Base-by-base conservation (phyloP, 1,140 invertebrate species). In the Hesperophylax magnus region DNA sequence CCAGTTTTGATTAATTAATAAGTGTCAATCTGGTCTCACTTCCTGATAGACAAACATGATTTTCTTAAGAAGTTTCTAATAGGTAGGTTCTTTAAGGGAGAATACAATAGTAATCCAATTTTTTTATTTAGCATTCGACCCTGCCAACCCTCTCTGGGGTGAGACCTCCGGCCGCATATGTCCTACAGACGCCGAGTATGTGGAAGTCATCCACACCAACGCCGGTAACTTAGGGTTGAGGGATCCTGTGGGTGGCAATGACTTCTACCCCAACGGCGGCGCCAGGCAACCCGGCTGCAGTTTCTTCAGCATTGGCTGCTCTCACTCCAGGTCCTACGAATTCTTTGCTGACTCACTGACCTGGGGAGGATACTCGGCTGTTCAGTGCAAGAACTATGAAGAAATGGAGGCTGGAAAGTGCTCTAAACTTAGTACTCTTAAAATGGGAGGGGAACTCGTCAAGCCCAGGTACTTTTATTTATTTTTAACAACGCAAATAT, bases 151-250 rank as follows among this genome's bases (percentile, higher is more conserved):
- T 24, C 58, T 89, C 24, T 92, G 77, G 78, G 65, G 71, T 39
- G 81, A 52, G 5, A 78, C 79, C 15, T 75, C 56, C 15, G 81
- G 86, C 14, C 77, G 1, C 60, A 65, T 53, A 83, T 88, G 92
- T 76, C 81, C 84, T 14, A 86, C 82, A 24, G 93, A 94, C 85
- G 93, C 91, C 0, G 69, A 88, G 9, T 91, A 92, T 80, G 93
- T 94, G 0, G 92, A 94, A 85, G 90, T 93, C 0, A 90, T 95
- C 78, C 94, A 95, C 83, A 93, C 94, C 0, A 91, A 92, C 83
- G 91, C 88, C 22, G 91, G 91, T 39, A 78, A 87, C 90, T 87
- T 65, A 89, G 91, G 95, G n/a, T 89, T 91, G 79, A 84, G 84
- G 69, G 88, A 88, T 2, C 86, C 89, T 0, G 80, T 92, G 61